Evolutionary conservation across 2,113 vertebrate genomes (phyloP), one percentile per base, ranked within the genome.

Genomic region (Myxocyprinus asiaticus): DNA sequence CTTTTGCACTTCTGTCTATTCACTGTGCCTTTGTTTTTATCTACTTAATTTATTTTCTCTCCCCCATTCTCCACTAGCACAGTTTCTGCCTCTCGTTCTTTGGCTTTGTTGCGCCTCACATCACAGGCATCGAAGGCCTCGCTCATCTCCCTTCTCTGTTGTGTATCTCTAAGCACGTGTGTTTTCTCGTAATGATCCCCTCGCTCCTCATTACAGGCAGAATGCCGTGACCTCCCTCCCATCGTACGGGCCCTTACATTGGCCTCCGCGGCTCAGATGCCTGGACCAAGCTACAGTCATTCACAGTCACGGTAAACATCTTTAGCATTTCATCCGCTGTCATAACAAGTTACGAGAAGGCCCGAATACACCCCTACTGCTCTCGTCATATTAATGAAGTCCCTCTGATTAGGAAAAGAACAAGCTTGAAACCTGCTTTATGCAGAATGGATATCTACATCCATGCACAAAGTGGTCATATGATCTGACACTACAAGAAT

Each of bases 71-170:
- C 67, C 7, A 55, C 53, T 71, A 53, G 43, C 59, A 6, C 15
- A 15, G 8, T 55, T 42, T 8, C 9, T 42, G 42, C 12, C 11
- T 48, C 22, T 17, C 68, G 5, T 11, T 74, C 63, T 12, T 58
- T 58, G 2, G 47, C 50, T 2, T 8, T 17, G 6, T 50, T 58
- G 43, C 17, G 61, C 43, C 56, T 63, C 47, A 68, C 65, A 72
- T 55, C 65, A 42, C 48, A 42, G 72, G 17, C 22, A 17, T 45
- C 33, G 17, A n/a, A 44, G 43, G 42, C 15, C 58, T 73, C 55
- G 53, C 63, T 64, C n/a, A 22, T 9, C 65, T 65, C 67, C 69
- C 67, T 71, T 83, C 76, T 83, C 79, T 68, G 78, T 83, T 86
- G 81, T 86, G 81, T 81, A 85, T 84, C 75, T 75, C 72, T 75